Base-by-base conservation (phyloP, 2,888 invertebrate genomes). In the Hirtodrosophila duncani region DNA sequence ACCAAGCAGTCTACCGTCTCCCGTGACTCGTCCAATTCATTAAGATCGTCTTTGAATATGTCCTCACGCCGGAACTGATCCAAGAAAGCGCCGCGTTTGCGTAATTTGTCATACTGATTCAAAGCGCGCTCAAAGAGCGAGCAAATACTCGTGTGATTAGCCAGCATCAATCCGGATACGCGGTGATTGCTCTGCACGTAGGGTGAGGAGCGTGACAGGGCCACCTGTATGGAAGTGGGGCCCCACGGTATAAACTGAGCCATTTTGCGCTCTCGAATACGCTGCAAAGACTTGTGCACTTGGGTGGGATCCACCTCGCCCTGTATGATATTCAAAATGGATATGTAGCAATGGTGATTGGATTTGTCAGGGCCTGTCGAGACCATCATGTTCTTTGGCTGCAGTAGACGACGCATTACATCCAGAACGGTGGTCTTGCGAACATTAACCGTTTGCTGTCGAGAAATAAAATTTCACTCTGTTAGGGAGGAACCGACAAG, bases 331-430 rank as follows among this genome's bases (percentile, higher is more conserved):
- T 99, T 99, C 9, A 99, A 89, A 83, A 99, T 98, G 3, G 98
- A 97, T 84, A 99, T 97, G 86, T 98, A 99, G 86, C 98, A 98
- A 88, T 96, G 96, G 55, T 93, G 92, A 52, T 94, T 93, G 61
- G 92, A 93, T 77, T 97, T 91, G 85, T 98, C 97, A 6, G 94
- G 92, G 9, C 95, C 94, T 3, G 98, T 96, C 0, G 98, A 98
- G 1, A 99, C 98, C 99, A 99, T 99, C 98, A 99, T 98, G 86
- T 99, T 99, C 88, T 98, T 98, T 5, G 99, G 98, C 86, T 99
- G 99, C 42, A 99, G 88, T 42, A 99, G 88, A 48, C 99, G 90
- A 63, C 99, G 90, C 98, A 99, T 99, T 17, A 99, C 99, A 87
- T 99, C 99, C 65, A 98, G 88, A 0, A 99, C 99, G 20, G 99